Evolutionary conservation across 2,113 vertebrate genomes (phyloP).

Genomic region (Atlantisia rogersi): DNA sequence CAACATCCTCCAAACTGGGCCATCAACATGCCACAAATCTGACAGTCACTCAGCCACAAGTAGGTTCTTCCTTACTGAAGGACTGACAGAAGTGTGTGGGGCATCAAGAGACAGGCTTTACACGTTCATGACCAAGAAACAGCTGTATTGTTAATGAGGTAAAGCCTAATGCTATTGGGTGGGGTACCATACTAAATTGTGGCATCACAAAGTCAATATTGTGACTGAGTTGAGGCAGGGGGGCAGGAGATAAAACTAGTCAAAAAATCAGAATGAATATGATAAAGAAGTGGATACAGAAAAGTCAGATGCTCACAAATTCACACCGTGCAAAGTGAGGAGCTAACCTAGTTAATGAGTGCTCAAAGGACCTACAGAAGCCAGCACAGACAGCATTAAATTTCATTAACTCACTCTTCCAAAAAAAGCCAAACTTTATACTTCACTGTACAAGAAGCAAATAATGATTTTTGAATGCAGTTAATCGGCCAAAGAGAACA

Average conservation of each 20-base stretch:
- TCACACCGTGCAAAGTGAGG: neutral
- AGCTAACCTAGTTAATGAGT: neutral
- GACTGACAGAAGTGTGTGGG: too few species aligned
- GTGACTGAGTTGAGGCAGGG: neutral
- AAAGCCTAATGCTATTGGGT: neutral
- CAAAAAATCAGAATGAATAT: neutral
- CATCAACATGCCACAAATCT: neutral
- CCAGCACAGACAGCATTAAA: neutral
- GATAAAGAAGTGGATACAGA: neutral
- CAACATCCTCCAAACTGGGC: neutral
- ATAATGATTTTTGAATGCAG: neutral
- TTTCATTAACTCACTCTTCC: conserved; percentile 1
- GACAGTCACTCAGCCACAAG: too few species aligned
- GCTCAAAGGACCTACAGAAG: neutral
- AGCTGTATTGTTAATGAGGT: too few species aligned
- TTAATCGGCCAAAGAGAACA: conserved; percentile 20
- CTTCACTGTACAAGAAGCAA: neutral
- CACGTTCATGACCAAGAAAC: neutral
- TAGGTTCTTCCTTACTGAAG: neutral
- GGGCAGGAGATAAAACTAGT: neutral
- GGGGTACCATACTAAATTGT: neutral
- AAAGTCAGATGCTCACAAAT: neutral
- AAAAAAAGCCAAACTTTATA: neutral
- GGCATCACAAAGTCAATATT: neutral
- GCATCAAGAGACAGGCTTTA: neutral